Evolutionary conservation across 1,140 invertebrate genomes (phyloP), one percentile per base, ranked within the genome.

Genomic region (Drosophila teissieri): DNA sequence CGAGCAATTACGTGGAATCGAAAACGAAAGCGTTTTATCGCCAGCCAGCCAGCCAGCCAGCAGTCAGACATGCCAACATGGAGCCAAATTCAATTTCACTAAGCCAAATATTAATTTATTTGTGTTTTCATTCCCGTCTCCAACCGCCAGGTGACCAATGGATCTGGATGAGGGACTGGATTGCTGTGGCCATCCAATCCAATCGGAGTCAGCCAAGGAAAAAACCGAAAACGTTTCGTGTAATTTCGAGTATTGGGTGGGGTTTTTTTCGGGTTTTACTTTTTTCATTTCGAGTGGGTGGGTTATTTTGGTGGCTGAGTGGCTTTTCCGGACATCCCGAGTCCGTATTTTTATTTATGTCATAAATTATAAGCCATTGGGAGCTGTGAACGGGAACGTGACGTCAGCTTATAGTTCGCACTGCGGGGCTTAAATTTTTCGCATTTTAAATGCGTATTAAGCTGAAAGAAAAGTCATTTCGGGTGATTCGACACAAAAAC

Each of bases 101-200:
- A 88, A 88, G 83, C 83, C 83, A 88, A 88, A 88, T 88, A 88
- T 88, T 88, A 88, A 88, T 88, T 88, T 89, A 88, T 88, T 88
- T 88, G 83, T 88, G 83, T 88, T 88, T 88, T 88, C 84, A 80
- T 88, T 88, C 80, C 83, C 80, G 72, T 37, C 73, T 64, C 65
- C 61, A 63, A 76, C 73, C 85, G 67, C 58, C 76, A 83, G 83
- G 83, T 88, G 84, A 88, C 68, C 68, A 70, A 49, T 82, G 68
- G 80, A 69, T 61, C 24, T 11, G 51, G 51, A 62, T 22, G 63
- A 74, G 39, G 34, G 53, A 37, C 15, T 40, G 48, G 17, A 64
- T 39, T 77, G 62, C 54, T 64, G 11, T 76, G 78, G 73, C 67
- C 79, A 82, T 84, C 76, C 70, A 75, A 79, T 82, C 75, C 69